Base-by-base conservation (phyloP, 2,113 vertebrate genomes). In the Sporophila hypoxantha region DNA sequence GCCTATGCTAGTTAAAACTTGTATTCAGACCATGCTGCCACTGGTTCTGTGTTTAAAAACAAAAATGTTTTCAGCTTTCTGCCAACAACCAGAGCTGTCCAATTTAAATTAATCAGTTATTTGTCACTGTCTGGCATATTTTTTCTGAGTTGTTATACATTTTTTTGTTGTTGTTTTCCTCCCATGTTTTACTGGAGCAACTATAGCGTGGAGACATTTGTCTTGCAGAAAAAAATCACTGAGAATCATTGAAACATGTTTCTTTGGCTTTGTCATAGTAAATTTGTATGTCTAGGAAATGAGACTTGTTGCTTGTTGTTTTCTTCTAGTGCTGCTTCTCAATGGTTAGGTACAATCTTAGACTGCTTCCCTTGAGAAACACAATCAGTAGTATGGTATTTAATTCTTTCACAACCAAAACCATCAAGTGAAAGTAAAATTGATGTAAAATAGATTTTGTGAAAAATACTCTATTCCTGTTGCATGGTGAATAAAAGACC, bases 61-160 rank as follows among this genome's bases (percentile, higher is more conserved):
- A 74, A 73, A 88, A 66, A 61, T 56, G 47, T 55, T 82, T 92
- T 83, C 62, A 89, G 64, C 46, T 76, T 93, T 83, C 47, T 91
- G 82, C 85, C 57, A 10, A 47, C 27, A 74, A 76, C 37, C 14
- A n/a, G 76, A 55, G 25, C 68, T 87, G 46, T 50, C 64, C 81
- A 80, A 61, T 94, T 96, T 93, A 67, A 73, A 83, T 94, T 93
- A 79, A 90, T 93, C 80, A 77, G 29, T 91, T 91, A 76, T 93
- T 96, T 96, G 71, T 94, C 68, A 59, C 42, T 87, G 62, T 71
- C 82, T 94, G 77, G 76, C 53, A 23, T 85, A 52, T 71, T 71
- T 32, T 81, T 32, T 73, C 61, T 83, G 22, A 66, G 20, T 57
- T 53, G 55, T 74, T 80, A 75, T 37, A 60, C 6, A 15, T 82